Evolutionary conservation across 1,140 invertebrate species (phyloP), one percentile per base, ranked within the genome.

Genomic region (Calliphora vicina): DNA sequence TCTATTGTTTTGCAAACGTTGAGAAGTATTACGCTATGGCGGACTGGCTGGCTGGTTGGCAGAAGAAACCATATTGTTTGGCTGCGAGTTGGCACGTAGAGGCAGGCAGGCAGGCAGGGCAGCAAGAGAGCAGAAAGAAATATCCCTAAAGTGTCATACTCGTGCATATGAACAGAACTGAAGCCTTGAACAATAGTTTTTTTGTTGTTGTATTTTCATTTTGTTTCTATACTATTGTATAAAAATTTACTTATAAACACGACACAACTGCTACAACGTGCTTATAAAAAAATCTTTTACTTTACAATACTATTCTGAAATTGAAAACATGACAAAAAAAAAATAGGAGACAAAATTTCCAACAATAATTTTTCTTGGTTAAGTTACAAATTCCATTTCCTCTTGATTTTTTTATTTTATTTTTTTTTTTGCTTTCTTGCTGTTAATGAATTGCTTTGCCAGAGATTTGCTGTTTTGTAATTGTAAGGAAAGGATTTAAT

Each of bases 101-200:
- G 10, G 35, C 35, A 35, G n/a, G n/a, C n/a, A n/a, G n/a, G n/a
- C n/a, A n/a, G n/a, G n/a, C n/a, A 35, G n/a, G 15, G 1, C 50
- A 35, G 10, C 6, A 35, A 2, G 15, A 57, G 15, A 57, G 50
- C 15, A 13, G 1, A 6, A 5, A 17, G 50, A 67, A 67, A 67
- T 23, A 67, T 67, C n/a, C 61, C 61, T 67, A 67, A 67, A 67
- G 61, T 67, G 61, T 67, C 61, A 67, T 57, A n/a, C 50, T 35
- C 35, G 6, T 35, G 10, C 35, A 35, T 50, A 67, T 67, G 61
- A 67, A 67, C 50, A 57, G 3, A n/a, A 57, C 15, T n/a, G 50
- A 67, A 67, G 61, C 61, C 61, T 67, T 67, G 61, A 67, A 67
- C 23, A 57, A 57, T 57, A 23, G 8, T 10, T 23, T 67, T 67